Evolutionary conservation across 1,140 invertebrate genomes (phyloP).

Genomic region (Drosophila lini): DNA sequence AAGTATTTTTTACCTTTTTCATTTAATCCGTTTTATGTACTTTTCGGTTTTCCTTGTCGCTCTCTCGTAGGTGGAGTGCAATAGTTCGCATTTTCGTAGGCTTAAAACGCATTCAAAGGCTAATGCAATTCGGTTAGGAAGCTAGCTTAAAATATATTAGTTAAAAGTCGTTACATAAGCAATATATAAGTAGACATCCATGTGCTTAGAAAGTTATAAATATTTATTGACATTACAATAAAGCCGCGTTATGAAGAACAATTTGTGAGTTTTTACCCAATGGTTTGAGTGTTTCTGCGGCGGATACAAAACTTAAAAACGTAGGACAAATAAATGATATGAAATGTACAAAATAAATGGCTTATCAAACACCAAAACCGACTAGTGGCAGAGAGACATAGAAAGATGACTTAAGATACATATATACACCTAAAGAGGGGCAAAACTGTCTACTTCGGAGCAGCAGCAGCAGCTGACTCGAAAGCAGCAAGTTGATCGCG

Average conservation of each 20-base stretch:
- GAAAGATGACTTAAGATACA: not conserved
- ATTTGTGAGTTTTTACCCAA: constrained; percentile 8
- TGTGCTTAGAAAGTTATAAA: constrained; percentile 80
- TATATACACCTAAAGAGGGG: constrained; percentile 11
- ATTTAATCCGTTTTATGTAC: constrained; percentile 28
- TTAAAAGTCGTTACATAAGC: constrained; percentile 78
- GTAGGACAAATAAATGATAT: not conserved
- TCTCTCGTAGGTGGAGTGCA: constrained; percentile 44
- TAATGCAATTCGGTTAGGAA: constrained; percentile 65
- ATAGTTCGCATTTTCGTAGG: constrained; percentile 53
- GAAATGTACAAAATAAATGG: not conserved
- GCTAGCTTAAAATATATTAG: constrained; percentile 69
- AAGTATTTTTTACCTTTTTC: constrained; percentile 2
- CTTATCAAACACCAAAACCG: not conserved
- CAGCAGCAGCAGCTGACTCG: constrained; percentile 8
- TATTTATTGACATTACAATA: constrained; percentile 79
- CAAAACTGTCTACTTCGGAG: constrained; percentile 33
- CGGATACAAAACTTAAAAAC: not conserved
- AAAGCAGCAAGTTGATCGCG: constrained; percentile 6
- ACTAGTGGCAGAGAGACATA: not conserved
- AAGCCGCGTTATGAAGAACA: constrained; percentile 75
- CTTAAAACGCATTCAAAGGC: constrained; percentile 42
- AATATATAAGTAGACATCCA: constrained; percentile 82
- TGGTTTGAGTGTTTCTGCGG: not conserved
- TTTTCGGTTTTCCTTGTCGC: constrained; percentile 30